A percentile compares a stretch with the other conserved stretches of the same genome.
phyloP scores from a whole-genome alignment of 2,888 invertebrate genomes.

The Lochmaea crataegi region DNA sequence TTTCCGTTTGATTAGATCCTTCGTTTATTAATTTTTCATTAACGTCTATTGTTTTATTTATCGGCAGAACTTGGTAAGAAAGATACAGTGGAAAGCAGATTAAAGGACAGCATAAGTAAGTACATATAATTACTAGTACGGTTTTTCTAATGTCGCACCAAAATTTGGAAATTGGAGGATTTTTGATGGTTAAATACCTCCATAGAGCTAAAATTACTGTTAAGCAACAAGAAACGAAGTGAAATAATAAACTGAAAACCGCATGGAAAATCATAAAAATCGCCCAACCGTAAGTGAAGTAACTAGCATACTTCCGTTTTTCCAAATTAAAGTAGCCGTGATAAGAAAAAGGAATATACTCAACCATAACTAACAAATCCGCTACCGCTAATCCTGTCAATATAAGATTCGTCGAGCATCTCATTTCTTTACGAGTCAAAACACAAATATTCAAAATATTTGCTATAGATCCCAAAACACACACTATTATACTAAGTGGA shows the following conservation, averaged over 20 bases:
- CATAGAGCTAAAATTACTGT: constrained; percentile 94
- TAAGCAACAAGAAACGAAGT: constrained; percentile 93
- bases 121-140: constrained; percentile 78
- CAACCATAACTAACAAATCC: constrained; percentile 95
- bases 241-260: constrained; percentile 87
- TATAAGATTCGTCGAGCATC: constrained; percentile 91
- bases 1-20: constrained; percentile 17
- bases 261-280: constrained; percentile 91
- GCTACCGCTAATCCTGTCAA: constrained; percentile 91
- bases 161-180: constrained; percentile 81
- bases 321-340: constrained; percentile 80
- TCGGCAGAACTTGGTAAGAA: constrained; percentile 77
- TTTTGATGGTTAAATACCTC: constrained; percentile 88
- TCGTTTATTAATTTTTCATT: constrained; percentile 62
- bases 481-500: constrained; percentile 86
- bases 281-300: constrained; percentile 80
- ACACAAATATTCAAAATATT: constrained; percentile 93
- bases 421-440: constrained; percentile 89
- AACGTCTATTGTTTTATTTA: constrained; percentile 67
- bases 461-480: constrained; percentile 89
- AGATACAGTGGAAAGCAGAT: constrained; percentile 88
- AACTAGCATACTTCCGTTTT: constrained; percentile 67
- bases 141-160: constrained; percentile 88
- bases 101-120: constrained; percentile 85
- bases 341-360: constrained; percentile 90